A percentile compares a stretch with the other conserved stretches of the same genome.
These are phyloP conservation scores for Struthidea cinerea DNA, from an alignment of 2,113 vertebrate species.

Conservation along the genomic window DNA sequence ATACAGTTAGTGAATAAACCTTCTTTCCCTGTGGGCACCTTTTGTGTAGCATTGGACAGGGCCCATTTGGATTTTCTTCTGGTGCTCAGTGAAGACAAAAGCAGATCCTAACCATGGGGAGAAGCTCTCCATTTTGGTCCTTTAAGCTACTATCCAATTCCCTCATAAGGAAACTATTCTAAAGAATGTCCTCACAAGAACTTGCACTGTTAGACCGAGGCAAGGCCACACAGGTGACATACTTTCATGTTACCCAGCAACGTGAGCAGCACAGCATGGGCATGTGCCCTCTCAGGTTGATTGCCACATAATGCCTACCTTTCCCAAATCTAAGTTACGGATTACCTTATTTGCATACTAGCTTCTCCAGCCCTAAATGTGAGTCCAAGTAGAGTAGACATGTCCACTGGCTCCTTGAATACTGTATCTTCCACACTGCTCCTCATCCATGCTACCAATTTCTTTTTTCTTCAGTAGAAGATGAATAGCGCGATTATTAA, in stretches of 20 bases:
- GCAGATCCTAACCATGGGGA: background rate
- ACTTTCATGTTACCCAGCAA: background rate
- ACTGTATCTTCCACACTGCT: background rate
- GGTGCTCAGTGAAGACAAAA: background rate
- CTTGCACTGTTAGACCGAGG: background rate
- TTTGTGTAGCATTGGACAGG: rapidly evolving
- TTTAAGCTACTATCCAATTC: background rate
- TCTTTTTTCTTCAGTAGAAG: background rate
- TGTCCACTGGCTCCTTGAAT: background rate
- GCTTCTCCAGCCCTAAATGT: background rate
- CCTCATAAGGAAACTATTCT: background rate
- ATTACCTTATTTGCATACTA: background rate
- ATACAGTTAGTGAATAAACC: background rate
- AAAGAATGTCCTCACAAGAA: background rate
- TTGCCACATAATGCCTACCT: background rate
- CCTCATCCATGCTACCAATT: background rate
- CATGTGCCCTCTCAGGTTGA: no score
- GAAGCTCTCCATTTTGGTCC: background rate
- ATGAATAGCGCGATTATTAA: background rate
- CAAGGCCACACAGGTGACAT: background rate
- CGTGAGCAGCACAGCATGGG: rapidly evolving
- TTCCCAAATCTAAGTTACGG: background rate
- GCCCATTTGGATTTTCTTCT: background rate
- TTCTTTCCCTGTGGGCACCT: background rate
- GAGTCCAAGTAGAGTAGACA: background rate